A percentile compares a stretch with the other conserved stretches of the same genome.
Conservation (phyloP, 2,797 vertebrate genomes). For the Sphenopsis melanotis region DNA sequence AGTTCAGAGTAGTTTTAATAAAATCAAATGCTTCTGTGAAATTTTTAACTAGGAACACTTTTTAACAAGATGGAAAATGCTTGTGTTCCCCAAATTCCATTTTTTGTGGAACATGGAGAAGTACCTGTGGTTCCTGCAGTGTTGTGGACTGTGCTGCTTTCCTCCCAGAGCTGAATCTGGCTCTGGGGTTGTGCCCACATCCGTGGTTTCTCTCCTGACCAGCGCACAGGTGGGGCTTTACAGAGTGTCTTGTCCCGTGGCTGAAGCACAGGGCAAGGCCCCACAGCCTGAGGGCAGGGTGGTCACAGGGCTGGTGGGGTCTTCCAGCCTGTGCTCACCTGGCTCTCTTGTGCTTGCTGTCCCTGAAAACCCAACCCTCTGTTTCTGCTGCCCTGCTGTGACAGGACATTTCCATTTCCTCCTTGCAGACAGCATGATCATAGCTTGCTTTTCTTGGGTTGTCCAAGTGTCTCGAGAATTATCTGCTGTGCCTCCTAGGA, state of each 20-base stretch:
- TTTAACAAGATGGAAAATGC: not conserved
- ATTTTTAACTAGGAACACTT: not conserved
- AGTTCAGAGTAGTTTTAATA: not conserved
- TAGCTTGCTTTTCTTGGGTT: not conserved
- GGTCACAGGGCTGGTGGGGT: rapidly evolving
- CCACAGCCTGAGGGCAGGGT: too few species aligned
- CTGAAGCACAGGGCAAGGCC: not conserved
- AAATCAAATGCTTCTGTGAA: not conserved
- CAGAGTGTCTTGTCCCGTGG: not conserved
- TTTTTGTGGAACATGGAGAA: not conserved
- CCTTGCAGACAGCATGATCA: not conserved
- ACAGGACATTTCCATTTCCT: not conserved
- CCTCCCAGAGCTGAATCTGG: not conserved
- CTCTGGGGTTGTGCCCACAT: not conserved
- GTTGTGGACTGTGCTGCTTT: not conserved
- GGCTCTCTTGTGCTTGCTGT: not conserved
- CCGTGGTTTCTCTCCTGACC: not conserved
- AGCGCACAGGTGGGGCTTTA: not conserved
- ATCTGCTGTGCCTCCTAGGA: not conserved
- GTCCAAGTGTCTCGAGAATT: not conserved
- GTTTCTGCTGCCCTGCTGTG: not conserved
- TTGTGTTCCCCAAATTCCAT: not conserved
- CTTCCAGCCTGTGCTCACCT: not conserved
- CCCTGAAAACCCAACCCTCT: not conserved
- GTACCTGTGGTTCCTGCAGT: not conserved